phyloP scores from a whole-genome alignment of 2,797 vertebrate genomes.

The Aldrovandia affinis region DNA sequence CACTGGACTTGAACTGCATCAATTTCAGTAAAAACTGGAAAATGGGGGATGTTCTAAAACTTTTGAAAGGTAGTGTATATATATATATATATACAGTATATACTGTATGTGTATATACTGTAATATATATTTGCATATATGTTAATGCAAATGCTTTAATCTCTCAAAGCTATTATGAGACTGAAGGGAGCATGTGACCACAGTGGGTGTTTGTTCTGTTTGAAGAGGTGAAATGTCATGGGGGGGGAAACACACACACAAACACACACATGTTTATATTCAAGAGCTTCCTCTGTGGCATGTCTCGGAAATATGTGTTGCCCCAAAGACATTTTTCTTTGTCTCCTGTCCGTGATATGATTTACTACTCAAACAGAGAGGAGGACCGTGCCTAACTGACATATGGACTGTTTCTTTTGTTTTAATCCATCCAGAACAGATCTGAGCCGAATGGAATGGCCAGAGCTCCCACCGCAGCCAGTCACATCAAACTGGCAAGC shows the following conservation, averaged over 20 bases:
- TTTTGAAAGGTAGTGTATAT: too few relatives aligned
- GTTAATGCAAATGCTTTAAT: too few relatives aligned
- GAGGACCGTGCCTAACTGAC: slow-evolving; percentile 27
- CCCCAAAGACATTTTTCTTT: slow-evolving; percentile 18
- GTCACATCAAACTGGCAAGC: slow-evolving; percentile 10
- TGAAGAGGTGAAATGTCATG: not conserved
- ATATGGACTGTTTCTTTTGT: slow-evolving; percentile 26
- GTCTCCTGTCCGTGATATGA: not conserved
- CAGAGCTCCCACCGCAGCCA: slow-evolving; percentile 39
- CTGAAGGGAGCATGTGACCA: too few relatives aligned
- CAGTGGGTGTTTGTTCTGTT: too few relatives aligned
- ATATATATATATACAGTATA: too few relatives aligned
- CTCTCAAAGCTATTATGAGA: too few relatives aligned
- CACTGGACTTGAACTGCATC: too few relatives aligned
- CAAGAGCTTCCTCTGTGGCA: not conserved
- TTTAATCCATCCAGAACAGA: slow-evolving; percentile 21
- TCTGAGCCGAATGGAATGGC: not conserved
- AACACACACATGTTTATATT: not conserved
- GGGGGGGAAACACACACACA: not conserved
- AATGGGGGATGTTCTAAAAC: too few relatives aligned
- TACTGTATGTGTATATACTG: too few relatives aligned
- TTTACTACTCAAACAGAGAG: slow-evolving; percentile 18
- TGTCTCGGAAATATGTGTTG: slow-evolving; percentile 24
- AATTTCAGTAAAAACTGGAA: too few relatives aligned
- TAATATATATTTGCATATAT: too few relatives aligned